phyloP scores from a whole-genome alignment of 2,113 vertebrate species.

The Anseranas semipalmata region DNA sequence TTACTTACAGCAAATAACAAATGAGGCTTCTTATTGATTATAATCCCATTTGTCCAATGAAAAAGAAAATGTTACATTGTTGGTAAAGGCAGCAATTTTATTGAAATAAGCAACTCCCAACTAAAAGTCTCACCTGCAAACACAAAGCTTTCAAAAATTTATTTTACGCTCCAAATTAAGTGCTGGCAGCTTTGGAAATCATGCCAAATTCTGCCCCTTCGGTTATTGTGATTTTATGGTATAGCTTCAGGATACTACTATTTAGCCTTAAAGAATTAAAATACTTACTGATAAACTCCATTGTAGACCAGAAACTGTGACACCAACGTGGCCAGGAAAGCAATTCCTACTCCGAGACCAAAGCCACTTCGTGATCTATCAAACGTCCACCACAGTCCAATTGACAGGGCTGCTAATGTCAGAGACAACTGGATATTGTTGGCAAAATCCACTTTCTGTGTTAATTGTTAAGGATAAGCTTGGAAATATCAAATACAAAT shows the following conservation, averaged over 20 bases:
- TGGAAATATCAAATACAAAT: neutral
- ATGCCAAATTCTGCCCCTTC: neutral
- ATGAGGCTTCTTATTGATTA: neutral
- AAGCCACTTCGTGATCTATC: conserved; percentile 94
- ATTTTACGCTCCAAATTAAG: neutral
- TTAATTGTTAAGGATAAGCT: conserved; percentile 79
- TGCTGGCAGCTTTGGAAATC: neutral
- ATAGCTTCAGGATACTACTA: neutral
- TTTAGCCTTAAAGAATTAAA: neutral
- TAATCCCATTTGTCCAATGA: neutral
- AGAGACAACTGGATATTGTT: conserved; percentile 96
- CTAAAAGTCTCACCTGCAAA: neutral
- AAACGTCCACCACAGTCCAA: conserved; percentile 97
- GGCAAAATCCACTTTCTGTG: conserved; percentile 96
- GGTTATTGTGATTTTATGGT: neutral
- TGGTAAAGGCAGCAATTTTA: neutral
- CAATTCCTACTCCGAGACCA: conserved; percentile 90
- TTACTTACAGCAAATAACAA: neutral
- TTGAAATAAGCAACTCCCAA: neutral
- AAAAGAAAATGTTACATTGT: neutral
- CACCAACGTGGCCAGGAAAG: conserved; percentile 88
- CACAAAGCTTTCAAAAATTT: neutral
- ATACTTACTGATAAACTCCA: conserved; percentile 93
- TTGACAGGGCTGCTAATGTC: conserved; percentile 92
- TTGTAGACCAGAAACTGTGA: conserved; percentile 95